phyloP scores from a whole-genome alignment of 2,888 invertebrate species.

The Nomada ferruginata region DNA sequence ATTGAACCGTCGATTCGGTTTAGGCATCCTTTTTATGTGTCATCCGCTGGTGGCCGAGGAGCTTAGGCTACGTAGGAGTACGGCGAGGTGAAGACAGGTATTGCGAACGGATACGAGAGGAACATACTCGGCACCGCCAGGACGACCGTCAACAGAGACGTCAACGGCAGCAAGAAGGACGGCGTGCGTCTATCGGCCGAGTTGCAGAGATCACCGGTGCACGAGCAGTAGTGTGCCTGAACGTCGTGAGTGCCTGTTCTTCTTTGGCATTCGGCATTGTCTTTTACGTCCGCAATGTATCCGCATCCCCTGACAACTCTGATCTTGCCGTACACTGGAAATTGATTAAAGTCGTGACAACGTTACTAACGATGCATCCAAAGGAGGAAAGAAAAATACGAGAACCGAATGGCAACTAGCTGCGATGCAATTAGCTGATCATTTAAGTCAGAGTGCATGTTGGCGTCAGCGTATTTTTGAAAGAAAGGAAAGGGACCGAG shows the following conservation, averaged over 20 bases:
- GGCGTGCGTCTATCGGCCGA: conserved; percentile 80
- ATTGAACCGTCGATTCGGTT: conserved; percentile 54
- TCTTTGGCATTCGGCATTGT: conserved; percentile 87
- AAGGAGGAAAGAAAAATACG: no score
- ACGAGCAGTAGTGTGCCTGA: conserved; percentile 91
- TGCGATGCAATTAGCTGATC: neutral
- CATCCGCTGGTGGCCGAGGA: conserved; percentile 34
- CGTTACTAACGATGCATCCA: neutral
- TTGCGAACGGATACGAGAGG: conserved; percentile 52
- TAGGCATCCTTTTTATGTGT: conserved; percentile 41
- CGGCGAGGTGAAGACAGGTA: conserved; percentile 42
- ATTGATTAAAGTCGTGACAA: conserved; percentile 45
- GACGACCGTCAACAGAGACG: conserved; percentile 61
- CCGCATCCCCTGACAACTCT: conserved; percentile 93
- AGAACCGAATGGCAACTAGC: neutral
- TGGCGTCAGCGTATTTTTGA: no score
- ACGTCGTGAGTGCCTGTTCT: conserved; percentile 91
- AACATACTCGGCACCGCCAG: conserved; percentile 64
- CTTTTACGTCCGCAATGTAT: conserved; percentile 88
- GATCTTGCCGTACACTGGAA: conserved; percentile 90
- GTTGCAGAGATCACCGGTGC: conserved; percentile 92
- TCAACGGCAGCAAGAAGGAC: conserved; percentile 67
- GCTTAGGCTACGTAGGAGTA: conserved; percentile 65
- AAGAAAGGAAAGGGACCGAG: no score
- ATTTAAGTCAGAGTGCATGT: no score